A percentile compares a stretch with the other conserved stretches of the same genome.
These are phyloP conservation scores for Nansenia antarctica DNA, from an alignment of 2,113 vertebrate genomes.

Conservation along the genomic window DNA sequence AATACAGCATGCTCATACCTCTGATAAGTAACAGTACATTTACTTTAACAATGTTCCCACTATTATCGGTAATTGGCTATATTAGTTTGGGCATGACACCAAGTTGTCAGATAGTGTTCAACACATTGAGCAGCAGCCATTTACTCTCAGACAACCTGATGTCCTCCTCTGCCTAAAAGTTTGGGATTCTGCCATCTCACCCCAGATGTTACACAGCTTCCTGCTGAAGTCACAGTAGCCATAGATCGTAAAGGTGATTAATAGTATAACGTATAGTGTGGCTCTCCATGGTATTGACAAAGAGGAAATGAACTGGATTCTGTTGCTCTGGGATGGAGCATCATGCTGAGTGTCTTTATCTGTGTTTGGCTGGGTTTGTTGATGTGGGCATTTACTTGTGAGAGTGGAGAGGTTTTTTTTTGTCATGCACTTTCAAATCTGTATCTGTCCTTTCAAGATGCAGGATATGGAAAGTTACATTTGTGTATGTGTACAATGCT, in stretches of 20 bases:
- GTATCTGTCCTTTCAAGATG: conserved; percentile 13
- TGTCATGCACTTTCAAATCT: conserved; percentile 4
- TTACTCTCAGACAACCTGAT: neutral
- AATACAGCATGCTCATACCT: too few relatives aligned
- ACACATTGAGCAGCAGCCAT: neutral
- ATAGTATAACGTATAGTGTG: neutral
- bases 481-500: conserved; percentile 42
- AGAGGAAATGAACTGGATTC: neutral
- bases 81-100: too few relatives aligned
- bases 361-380: conserved; percentile 1
- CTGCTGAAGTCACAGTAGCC: conserved; percentile 11
- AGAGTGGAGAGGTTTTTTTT: conserved; percentile 4
- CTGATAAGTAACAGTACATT: too few relatives aligned
- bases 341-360: neutral
- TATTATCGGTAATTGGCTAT: too few relatives aligned
- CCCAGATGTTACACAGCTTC: conserved; percentile 26
- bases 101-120: conserved; percentile 1
- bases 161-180: neutral
- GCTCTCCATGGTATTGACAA: neutral
- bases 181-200: conserved; percentile 12
- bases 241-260: conserved; percentile 6
- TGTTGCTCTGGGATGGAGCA: neutral
- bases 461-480: conserved; percentile 15
- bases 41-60: too few relatives aligned
- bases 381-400: neutral